Evolutionary conservation across 92 coral and sea anemone genomes (phyloP).

Genomic region (Hydrozoanthus gracilis): DNA sequence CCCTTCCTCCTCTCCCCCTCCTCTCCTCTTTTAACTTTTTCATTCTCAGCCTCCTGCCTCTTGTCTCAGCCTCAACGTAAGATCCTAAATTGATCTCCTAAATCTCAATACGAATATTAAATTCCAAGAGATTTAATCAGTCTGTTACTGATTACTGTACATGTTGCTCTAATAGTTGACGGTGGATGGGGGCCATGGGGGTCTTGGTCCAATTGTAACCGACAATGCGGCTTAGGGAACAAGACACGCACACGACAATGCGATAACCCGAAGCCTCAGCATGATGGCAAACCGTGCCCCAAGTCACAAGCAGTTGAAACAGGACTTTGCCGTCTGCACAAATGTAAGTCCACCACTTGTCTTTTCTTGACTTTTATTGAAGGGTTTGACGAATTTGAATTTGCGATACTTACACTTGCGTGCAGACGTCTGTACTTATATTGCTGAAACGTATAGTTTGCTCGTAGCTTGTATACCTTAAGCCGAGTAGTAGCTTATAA

Average conservation of each 20-base stretch:
- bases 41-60: too few species aligned
- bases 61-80: too few species aligned
- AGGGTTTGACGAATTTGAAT: too few species aligned
- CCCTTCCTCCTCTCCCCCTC: too few species aligned
- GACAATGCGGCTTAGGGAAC: constrained; percentile 11
- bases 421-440: too few species aligned
- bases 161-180: constrained; percentile 24
- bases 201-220: constrained; percentile 37
- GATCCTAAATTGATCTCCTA: not conserved
- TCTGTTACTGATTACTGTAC: not conserved
- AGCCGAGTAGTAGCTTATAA: too few species aligned
- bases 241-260: constrained; percentile 30
- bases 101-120: not conserved
- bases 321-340: constrained; percentile 16
- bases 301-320: constrained; percentile 15
- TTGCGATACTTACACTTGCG: too few species aligned
- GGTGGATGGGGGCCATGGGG: constrained; percentile 45
- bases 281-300: constrained; percentile 11
- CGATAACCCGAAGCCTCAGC: constrained; percentile 13
- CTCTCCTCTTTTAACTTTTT: too few species aligned
- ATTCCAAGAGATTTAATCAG: too few species aligned
- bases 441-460: too few species aligned
- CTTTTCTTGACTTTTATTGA: too few species aligned
- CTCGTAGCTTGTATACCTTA: too few species aligned
- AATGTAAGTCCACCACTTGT: not conserved